Conservation (phyloP, 2,888 invertebrate genomes). For the Amiota communis region DNA sequence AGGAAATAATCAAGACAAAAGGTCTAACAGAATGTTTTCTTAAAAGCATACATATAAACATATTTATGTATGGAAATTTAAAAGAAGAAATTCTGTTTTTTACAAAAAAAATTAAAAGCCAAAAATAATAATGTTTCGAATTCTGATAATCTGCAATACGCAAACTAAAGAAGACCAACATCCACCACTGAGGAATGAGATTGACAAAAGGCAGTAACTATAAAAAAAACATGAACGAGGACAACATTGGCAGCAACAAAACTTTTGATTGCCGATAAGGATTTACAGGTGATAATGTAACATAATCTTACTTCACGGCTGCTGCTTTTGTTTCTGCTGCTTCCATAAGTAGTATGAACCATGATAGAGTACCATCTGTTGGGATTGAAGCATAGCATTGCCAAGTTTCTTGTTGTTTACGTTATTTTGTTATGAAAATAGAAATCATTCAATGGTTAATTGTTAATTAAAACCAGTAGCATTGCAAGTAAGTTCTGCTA, state of each 20-base stretch:
- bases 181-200: not conserved
- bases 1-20: no score
- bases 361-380: conserved; percentile 20
- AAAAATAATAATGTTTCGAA: no score
- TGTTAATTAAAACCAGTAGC: not conserved
- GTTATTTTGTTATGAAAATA: not conserved
- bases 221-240: not conserved
- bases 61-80: no score
- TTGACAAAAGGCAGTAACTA: not conserved
- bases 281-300: conserved; percentile 70
- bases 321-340: conserved; percentile 10
- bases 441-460: conserved; percentile 8
- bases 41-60: no score
- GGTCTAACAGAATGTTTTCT: no score
- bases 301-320: conserved; percentile 58
- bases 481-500: no score
- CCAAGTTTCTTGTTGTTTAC: conserved; percentile 1
- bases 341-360: not conserved
- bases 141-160: no score
- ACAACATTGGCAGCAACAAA: conserved; percentile 47
- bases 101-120: no score
- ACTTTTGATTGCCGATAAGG: conserved; percentile 70
- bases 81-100: no score
- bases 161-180: conserved; percentile 47
- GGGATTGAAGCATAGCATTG: conserved; percentile 34